Percentiles rank a stretch among this genome's conserved stretches.
Evolutionary conservation across 2,888 invertebrate genomes (phyloP).

Genomic region (Gryllus longicercus): DNA sequence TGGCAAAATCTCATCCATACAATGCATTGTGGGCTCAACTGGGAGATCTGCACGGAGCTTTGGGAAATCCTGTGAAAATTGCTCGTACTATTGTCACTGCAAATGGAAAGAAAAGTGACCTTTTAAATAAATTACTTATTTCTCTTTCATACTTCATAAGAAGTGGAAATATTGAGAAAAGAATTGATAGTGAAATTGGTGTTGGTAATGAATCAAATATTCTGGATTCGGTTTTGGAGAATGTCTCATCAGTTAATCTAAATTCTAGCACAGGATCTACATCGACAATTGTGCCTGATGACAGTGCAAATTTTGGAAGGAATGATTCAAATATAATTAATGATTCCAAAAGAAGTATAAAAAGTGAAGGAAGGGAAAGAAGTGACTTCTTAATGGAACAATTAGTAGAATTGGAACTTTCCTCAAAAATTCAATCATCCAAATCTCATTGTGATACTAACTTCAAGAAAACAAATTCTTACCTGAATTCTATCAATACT

Average conservation of each 20-base stretch:
- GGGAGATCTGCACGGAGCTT: slow-evolving; percentile 79
- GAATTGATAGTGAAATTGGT: slow-evolving; percentile 20
- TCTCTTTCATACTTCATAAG: slow-evolving; percentile 85
- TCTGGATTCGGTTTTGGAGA: slow-evolving; percentile 12
- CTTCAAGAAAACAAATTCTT: background rate
- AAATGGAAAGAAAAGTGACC: slow-evolving; percentile 56
- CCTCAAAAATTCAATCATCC: background rate
- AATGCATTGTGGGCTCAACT: slow-evolving; percentile 90
- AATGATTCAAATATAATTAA: background rate
- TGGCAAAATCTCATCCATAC: slow-evolving; percentile 66
- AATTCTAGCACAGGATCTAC: background rate
- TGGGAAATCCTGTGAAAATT: slow-evolving; percentile 72
- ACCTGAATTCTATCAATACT: background rate
- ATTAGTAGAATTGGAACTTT: background rate
- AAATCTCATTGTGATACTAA: no score
- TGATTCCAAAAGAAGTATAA: background rate
- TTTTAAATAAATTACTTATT: slow-evolving; percentile 69
- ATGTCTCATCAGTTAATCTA: background rate
- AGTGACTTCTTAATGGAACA: background rate
- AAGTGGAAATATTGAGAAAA: slow-evolving; percentile 64
- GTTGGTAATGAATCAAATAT: slow-evolving; percentile 23
- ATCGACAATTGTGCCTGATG: slow-evolving; percentile 20
- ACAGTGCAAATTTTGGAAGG: background rate
- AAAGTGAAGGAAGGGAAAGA: background rate
- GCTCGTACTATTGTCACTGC: slow-evolving; percentile 73